Evolutionary conservation across 2,888 invertebrate genomes (phyloP).

Genomic region (Ecliptopera silaceata): DNA sequence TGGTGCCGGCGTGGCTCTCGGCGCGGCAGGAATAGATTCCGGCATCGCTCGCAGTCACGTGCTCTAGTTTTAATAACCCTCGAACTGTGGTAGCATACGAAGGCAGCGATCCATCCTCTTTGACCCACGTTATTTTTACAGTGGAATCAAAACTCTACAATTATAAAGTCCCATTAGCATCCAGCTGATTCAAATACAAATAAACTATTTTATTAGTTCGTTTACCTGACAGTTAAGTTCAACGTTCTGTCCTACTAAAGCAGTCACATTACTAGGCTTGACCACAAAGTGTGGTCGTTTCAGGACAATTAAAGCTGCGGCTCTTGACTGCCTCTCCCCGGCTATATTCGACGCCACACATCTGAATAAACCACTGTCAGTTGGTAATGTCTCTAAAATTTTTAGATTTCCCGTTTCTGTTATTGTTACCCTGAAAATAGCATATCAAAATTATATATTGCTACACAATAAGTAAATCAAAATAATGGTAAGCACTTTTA

Average conservation of each 20-base stretch:
- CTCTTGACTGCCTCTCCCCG: conserved; percentile 91
- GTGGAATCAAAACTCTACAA: conserved; percentile 70
- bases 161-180: conserved; percentile 42
- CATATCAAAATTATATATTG: background rate
- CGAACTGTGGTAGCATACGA: conserved; percentile 69
- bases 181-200: background rate
- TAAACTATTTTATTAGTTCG: background rate
- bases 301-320: conserved; percentile 91
- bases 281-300: conserved; percentile 94
- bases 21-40: conserved; percentile 96
- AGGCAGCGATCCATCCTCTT: conserved; percentile 73
- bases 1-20: conserved; percentile 94
- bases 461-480: background rate
- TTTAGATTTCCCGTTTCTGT: conserved; percentile 95
- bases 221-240: conserved; percentile 91
- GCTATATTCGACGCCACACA: conserved; percentile 96
- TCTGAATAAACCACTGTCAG: conserved; percentile 95
- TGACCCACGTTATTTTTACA: conserved; percentile 79
- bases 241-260: conserved; percentile 91
- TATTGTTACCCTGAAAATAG: conserved; percentile 85
- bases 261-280: conserved; percentile 92
- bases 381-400: conserved; percentile 93
- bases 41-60: conserved; percentile 92
- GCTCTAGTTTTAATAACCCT: conserved; percentile 87
- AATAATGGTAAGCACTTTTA: background rate